These are phyloP conservation scores for Siniperca knerii DNA, from an alignment of 2,113 vertebrate genomes.

Conservation along the genomic window DNA sequence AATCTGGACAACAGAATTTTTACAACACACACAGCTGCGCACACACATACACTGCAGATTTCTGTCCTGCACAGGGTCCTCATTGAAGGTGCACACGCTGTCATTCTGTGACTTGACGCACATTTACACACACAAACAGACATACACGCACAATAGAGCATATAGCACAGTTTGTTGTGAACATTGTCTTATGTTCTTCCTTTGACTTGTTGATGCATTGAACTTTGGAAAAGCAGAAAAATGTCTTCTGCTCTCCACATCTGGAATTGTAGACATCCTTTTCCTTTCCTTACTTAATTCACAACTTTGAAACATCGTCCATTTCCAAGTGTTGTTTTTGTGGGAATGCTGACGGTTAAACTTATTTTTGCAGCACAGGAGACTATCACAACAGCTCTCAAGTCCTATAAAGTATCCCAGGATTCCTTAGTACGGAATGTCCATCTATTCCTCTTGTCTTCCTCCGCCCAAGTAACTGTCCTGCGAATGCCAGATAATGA, in stretches of 20 bases:
- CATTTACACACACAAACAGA: not conserved
- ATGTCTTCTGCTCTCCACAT: not conserved
- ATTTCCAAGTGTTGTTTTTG: conserved; percentile 19
- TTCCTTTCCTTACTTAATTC: conserved; percentile 6
- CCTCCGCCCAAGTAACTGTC: conserved; percentile 30
- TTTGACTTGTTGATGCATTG: conserved; percentile 26
- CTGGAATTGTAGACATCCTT: conserved; percentile 27
- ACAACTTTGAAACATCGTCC: conserved; percentile 2
- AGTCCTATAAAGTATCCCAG: conserved; percentile 62
- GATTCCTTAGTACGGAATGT: conserved; percentile 59
- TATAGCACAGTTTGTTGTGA: not conserved
- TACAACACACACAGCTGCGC: conserved; percentile 16
- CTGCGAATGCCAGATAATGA: conserved; percentile 54
- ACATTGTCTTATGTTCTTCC: not conserved
- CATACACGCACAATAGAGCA: too few species aligned
- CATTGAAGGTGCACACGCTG: not conserved
- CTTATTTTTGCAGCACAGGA: conserved; percentile 42
- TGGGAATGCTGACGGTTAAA: conserved; percentile 26
- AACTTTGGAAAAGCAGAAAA: not conserved
- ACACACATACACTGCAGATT: conserved; percentile 8
- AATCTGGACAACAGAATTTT: conserved; percentile 38
- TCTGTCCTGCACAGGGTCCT: not conserved
- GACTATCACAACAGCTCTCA: conserved; percentile 41
- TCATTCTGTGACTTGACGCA: not conserved
- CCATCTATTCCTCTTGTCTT: conserved; percentile 48